phyloP scores from a whole-genome alignment of 2,113 vertebrate species.

The Chaetorhynchus papuensis region DNA sequence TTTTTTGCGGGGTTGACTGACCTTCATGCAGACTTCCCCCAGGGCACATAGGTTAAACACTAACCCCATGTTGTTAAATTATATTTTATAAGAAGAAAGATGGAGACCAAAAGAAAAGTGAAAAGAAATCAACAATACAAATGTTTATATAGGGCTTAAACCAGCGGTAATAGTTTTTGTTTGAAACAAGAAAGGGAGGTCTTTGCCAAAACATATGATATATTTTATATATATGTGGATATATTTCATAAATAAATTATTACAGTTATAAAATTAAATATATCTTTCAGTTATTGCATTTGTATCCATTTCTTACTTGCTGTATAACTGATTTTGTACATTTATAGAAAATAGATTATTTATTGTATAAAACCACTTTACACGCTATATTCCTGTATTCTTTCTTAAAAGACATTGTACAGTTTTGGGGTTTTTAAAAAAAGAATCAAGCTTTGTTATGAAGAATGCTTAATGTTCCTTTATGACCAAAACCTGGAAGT shows the following conservation, averaged over 20 bases:
- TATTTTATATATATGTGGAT: conserved; percentile 58
- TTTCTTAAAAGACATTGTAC: not conserved
- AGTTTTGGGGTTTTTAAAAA: not conserved
- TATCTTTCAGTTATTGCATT: conserved; percentile 15
- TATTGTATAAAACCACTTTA: conserved; percentile 56
- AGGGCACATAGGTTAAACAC: not conserved
- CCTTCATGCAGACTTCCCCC: not conserved
- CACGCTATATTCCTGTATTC: not conserved
- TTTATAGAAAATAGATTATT: conserved; percentile 62
- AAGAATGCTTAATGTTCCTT: not conserved
- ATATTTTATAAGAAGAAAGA: not conserved
- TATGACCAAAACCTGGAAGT: not conserved
- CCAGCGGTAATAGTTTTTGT: not conserved
- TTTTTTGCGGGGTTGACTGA: not conserved
- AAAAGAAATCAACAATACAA: not conserved
- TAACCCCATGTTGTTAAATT: not conserved
- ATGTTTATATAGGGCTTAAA: not conserved
- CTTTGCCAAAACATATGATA: conserved; percentile 43
- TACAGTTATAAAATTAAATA: conserved; percentile 21
- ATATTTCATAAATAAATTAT: conserved; percentile 69
- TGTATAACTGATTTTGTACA: conserved; percentile 35
- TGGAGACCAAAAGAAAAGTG: not conserved
- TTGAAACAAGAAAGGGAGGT: not conserved
- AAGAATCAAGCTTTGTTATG: not conserved
- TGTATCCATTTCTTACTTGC: conserved; percentile 9